Evolutionary conservation across 2,113 vertebrate species (phyloP).

Genomic region (Sylvia atricapilla): DNA sequence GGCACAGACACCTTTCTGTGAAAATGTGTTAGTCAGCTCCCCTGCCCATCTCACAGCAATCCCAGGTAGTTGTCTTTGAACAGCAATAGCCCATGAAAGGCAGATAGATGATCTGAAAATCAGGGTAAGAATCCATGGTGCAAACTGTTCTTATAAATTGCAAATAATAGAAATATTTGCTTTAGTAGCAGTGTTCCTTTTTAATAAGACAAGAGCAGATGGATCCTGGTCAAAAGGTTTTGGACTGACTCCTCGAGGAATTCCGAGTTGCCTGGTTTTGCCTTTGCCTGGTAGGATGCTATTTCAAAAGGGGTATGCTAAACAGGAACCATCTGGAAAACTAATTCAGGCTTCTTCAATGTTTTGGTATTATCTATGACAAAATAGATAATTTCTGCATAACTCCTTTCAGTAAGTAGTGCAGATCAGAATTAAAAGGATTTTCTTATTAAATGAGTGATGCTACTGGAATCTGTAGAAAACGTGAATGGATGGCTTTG

Average conservation of each 20-base stretch:
- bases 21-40: not conserved
- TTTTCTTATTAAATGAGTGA: not conserved
- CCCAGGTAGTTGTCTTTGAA: not conserved
- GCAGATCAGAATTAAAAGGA: not conserved
- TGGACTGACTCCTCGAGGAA: constrained; percentile 17
- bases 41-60: not conserved
- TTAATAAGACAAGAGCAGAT: constrained; percentile 11
- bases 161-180: not conserved
- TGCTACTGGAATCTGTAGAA: not conserved
- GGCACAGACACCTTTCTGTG: not conserved
- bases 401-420: not conserved
- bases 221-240: constrained; percentile 38
- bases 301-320: constrained; percentile 15
- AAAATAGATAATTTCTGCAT: not conserved
- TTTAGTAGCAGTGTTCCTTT: not conserved
- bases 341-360: not conserved
- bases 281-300: constrained; percentile 31
- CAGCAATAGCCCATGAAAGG: not conserved
- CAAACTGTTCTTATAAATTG: not conserved
- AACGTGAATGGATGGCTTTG: not conserved
- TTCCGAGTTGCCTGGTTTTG: constrained; percentile 33
- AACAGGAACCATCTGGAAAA: constrained; percentile 43
- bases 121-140: not conserved
- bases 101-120: not conserved
- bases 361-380: constrained; percentile 1